phyloP scores from a whole-genome alignment of 2,113 vertebrate species.

The Tupaia chinensis region DNA sequence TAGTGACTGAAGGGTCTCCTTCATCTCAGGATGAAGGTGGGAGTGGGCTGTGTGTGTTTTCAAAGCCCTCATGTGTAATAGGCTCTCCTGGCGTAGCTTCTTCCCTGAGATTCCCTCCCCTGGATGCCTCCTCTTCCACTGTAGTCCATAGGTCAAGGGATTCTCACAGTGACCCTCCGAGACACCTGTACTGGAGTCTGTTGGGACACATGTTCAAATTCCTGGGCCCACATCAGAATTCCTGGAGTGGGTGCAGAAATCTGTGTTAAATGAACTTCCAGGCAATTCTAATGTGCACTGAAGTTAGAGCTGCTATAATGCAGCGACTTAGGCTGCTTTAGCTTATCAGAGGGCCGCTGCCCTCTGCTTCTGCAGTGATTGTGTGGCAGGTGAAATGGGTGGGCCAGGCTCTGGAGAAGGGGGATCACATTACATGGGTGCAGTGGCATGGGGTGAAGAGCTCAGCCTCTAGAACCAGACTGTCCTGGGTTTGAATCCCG shows the following conservation, averaged over 20 bases:
- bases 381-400: accelerated
- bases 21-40: not conserved
- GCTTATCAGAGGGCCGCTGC: not conserved
- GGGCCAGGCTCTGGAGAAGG: not conserved
- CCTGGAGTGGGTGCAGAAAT: not conserved
- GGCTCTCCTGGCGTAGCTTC: not conserved
- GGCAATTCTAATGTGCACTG: not conserved
- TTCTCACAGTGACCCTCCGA: not conserved
- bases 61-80: not conserved
- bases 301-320: not conserved
- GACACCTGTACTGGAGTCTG: not conserved
- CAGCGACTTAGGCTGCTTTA: not conserved
- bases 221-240: not conserved
- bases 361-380: not conserved
- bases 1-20: not conserved
- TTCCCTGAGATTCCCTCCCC: not conserved
- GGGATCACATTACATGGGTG: accelerated
- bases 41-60: not conserved
- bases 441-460: not conserved
- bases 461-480: not conserved
- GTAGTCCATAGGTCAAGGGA: not conserved
- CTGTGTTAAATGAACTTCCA: not conserved
- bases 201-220: not conserved
- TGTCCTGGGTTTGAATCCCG: not conserved
- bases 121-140: not conserved